A percentile compares a stretch with the other conserved stretches of the same genome.
Conservation (phyloP, 2,888 invertebrate genomes). For the Plagiodera versicolora region DNA sequence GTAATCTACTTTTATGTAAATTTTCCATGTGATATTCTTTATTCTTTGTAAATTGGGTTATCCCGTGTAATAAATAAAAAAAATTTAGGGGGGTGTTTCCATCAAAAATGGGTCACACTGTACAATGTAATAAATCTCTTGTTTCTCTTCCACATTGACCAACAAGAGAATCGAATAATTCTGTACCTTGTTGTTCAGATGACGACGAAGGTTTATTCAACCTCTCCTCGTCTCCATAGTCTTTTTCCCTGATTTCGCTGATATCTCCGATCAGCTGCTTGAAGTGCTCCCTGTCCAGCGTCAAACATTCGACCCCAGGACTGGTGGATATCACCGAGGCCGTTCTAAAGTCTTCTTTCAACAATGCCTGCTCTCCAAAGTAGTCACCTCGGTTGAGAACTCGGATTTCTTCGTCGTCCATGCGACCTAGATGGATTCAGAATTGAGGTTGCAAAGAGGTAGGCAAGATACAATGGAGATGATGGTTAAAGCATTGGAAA, state of each 20-base stretch:
- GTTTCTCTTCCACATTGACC: too few species aligned
- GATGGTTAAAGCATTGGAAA: too few species aligned
- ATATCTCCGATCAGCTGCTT: slow-evolving; percentile 76
- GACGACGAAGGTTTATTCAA: slow-evolving; percentile 50
- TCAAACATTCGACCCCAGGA: slow-evolving; percentile 66
- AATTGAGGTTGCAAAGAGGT: not conserved
- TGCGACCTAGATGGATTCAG: slow-evolving; percentile 30
- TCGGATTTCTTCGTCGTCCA: slow-evolving; percentile 61
- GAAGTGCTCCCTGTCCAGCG: slow-evolving; percentile 69
- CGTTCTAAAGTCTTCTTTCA: slow-evolving; percentile 68
- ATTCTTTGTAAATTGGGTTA: too few species aligned
- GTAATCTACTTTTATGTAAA: too few species aligned
- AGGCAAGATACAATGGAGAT: too few species aligned
- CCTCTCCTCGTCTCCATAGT: slow-evolving; percentile 69
- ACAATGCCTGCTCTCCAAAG: slow-evolving; percentile 67
- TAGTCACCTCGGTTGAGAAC: slow-evolving; percentile 63
- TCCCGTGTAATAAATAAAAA: too few species aligned
- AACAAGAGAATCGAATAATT: too few species aligned
- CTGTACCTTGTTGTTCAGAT: slow-evolving; percentile 41
- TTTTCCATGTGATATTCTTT: too few species aligned
- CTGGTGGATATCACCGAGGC: slow-evolving; percentile 68
- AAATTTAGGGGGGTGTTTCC: too few species aligned
- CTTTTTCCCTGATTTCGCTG: slow-evolving; percentile 72
- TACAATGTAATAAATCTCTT: too few species aligned
- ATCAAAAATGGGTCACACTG: too few species aligned